Evolutionary conservation across 2,888 invertebrate species (phyloP), one percentile per base, ranked within the genome.

Genomic region (Meta bourneti): DNA sequence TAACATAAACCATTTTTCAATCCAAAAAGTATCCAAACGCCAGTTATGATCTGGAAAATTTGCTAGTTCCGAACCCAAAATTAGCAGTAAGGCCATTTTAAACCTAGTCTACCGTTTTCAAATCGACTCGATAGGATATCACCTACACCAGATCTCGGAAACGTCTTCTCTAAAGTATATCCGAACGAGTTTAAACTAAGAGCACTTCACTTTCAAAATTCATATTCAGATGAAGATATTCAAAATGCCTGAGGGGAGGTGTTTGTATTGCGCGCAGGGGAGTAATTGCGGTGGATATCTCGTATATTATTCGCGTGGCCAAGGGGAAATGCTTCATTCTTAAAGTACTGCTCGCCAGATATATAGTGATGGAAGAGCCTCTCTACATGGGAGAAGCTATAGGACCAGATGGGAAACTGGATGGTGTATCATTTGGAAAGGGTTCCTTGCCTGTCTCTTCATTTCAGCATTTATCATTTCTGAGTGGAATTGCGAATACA

Each of bases 221-320:
- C 84, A 84, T 84, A 84, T 75, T 48, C 61, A 75, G 75, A 84
- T 72, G 74, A 74, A 75, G 74, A 84, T 75, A 34, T 48, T 84
- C 84, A 34, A 72, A 75, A 34, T 75, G 74, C 84, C 75, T 20
- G 5, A n/a, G 49, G 84, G 61, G 61, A 61, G 20, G 54, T 75
- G 75, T 84, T 84, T 74, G 74, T 84, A 84, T 61, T 84, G 84
- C 74, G 84, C 84, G 54, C 84, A n/a, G 61, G 84, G 84, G 84
- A 84, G 84, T 84, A 84, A 75, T 84, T 84, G 84, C 20, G 74
- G 54, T 16, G 75, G 54, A 75, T 61, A 61, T 16, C 54, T 19
- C 61, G 54, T 84, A 84, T 84, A 54, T 74, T 52, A 61, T 54
- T 9, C 48, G 7, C 52, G 34, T 1, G 20, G 83, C 75, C 54